Percentiles rank a stretch among this genome's conserved stretches.
phyloP scores from a whole-genome alignment of 2,797 vertebrate species.

The Aplochiton taeniatus region DNA sequence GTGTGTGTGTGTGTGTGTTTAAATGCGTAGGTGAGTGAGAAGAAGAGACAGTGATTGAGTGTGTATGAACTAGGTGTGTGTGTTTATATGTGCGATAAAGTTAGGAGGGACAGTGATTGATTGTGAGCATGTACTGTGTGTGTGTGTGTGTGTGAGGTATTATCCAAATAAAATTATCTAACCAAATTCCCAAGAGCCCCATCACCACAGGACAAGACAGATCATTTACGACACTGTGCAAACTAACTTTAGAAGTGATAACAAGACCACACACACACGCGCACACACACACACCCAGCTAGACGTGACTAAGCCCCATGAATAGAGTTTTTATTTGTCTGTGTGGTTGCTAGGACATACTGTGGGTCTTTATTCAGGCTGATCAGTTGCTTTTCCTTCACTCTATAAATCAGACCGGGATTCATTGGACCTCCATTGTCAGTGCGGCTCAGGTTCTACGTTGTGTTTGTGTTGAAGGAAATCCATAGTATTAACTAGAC shows the following conservation, averaged over 20 bases:
- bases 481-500: no score
- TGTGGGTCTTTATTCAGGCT: slow-evolving; percentile 3
- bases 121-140: no score
- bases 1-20: background rate
- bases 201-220: slow-evolving; percentile 5
- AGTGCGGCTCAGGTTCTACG: no score
- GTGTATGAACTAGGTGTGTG: no score
- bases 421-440: no score
- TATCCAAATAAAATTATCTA: slow-evolving; percentile 18
- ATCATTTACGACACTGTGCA: slow-evolving; percentile 29
- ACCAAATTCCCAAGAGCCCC: slow-evolving; percentile 18
- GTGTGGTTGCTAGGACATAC: slow-evolving; percentile 6
- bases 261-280: slow-evolving; percentile 9
- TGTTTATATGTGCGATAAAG: no score
- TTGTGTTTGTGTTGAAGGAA: no score
- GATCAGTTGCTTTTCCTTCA: background rate
- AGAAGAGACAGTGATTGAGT: no score
- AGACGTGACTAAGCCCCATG: slow-evolving; percentile 6
- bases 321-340: slow-evolving; percentile 21
- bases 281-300: slow-evolving; percentile 23
- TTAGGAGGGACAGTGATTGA: no score
- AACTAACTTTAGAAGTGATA: slow-evolving; percentile 4
- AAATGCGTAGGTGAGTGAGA: no score
- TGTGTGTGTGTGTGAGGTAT: background rate
- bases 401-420: no score